Percentiles rank a stretch among this genome's conserved stretches.
These are phyloP conservation scores for Musca domestica DNA, from an alignment of 1,140 invertebrate species.

Conservation along the genomic window DNA sequence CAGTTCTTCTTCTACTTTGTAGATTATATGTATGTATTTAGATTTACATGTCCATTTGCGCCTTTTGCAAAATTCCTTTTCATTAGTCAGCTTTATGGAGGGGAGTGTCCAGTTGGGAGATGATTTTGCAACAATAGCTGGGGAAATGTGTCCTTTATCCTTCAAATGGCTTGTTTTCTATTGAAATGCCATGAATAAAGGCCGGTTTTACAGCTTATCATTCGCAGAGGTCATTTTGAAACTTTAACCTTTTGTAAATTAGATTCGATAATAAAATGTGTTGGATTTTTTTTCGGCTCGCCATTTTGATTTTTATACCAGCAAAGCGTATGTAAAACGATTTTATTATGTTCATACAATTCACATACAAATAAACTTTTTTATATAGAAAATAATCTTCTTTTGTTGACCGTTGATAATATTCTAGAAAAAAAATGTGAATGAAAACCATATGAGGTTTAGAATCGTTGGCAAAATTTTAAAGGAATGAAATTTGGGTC, in stretches of 20 bases:
- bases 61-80: background rate
- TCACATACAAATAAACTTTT: too few relatives aligned
- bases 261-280: too few relatives aligned
- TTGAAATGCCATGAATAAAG: constrained; percentile 6
- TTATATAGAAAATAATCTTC: too few relatives aligned
- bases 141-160: background rate
- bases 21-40: background rate
- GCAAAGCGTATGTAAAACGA: too few relatives aligned
- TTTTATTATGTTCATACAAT: too few relatives aligned
- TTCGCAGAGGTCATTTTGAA: constrained; percentile 14
- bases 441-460: too few relatives aligned
- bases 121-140: background rate
- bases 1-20: background rate
- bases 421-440: too few relatives aligned
- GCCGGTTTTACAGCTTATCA: background rate
- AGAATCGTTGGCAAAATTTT: too few relatives aligned
- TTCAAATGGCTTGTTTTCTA: background rate
- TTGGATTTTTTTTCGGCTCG: too few relatives aligned
- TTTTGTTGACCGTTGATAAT: too few relatives aligned
- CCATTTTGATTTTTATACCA: too few relatives aligned
- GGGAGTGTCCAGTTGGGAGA: constrained; percentile 13
- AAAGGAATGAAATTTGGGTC: too few relatives aligned
- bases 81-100: background rate
- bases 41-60: background rate
- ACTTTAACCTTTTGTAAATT: constrained; percentile 7